Base-by-base conservation (phyloP, 2,113 vertebrate genomes). In the Thamnophis sirtalis region DNA sequence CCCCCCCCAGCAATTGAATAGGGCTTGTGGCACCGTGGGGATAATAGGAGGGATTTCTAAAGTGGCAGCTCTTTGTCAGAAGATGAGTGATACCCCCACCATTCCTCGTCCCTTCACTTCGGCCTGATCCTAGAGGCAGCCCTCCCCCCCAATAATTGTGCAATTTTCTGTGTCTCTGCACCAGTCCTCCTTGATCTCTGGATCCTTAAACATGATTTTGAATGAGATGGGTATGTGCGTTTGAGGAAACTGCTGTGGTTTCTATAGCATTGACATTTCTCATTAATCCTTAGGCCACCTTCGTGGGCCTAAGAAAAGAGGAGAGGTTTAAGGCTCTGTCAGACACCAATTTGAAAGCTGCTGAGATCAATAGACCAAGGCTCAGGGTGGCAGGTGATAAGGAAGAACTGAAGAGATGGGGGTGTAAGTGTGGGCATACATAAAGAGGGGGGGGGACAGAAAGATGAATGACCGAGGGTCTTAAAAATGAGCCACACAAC, bases 1-100 rank as follows among this genome's bases (percentile, higher is more conserved):
- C 26, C 96, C 96, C 5, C 24, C 3, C 96, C 96, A 96, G 95
- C 84, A 95, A 94, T 91, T 95, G 96, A 96, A 96, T 93, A 96
- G 93, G 95, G 94, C 96, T 96, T 96, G 94, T 92, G 91, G 90
- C 93, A 92, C 95, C 95, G 93, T 86, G 96, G 93, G 93, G 93
- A 94, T 95, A 96, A 96, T 94, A 49, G 90, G 90, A 55, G 85
- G 92, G 93, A 87, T 96, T 95, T 95, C 93, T 91, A 96, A 93
- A 53, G 86, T 91, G 92, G 94, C 91, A 96, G 93, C 0, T 24
- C 91, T 95, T 95, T 96, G 93, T 96, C 92, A 94, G 95, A 94
- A 86, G 90, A 88, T 22, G 86, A 93, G 92, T 84, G 93, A 95
- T 90, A 93, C 68, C 84, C 58, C 87, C 89, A 92, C 93, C 38